phyloP scores from a whole-genome alignment of 2,797 vertebrate genomes.

The Lithobates pipiens region DNA sequence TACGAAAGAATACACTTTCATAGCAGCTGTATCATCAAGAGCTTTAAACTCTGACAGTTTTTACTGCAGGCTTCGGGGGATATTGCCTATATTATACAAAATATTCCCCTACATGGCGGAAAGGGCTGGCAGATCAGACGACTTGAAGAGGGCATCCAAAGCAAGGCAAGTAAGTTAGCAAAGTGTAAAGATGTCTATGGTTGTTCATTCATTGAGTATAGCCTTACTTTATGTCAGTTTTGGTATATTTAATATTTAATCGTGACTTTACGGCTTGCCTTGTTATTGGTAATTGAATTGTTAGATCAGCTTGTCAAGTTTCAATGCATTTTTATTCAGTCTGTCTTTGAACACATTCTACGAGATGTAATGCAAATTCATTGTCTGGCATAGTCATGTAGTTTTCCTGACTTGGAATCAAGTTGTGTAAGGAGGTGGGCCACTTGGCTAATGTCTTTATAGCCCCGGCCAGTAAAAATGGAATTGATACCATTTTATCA shows the following conservation, averaged over 20 bases:
- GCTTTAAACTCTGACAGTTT: constrained; percentile 8
- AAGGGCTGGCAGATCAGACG: constrained; percentile 55
- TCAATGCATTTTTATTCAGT: not conserved
- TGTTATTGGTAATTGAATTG: no score
- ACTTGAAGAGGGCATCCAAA: constrained; percentile 54
- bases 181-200: constrained; percentile 27
- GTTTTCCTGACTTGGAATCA: not conserved
- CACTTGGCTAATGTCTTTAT: not conserved
- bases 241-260: not conserved
- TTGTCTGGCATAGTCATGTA: not conserved
- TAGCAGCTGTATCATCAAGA: not conserved
- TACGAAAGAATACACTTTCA: not conserved
- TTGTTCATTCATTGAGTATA: not conserved
- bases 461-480: not conserved
- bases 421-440: not conserved
- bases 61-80: not conserved
- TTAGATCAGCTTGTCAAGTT: no score
- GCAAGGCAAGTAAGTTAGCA: constrained; percentile 62
- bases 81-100: constrained; percentile 18
- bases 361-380: not conserved
- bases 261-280: no score
- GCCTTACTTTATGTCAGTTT: not conserved
- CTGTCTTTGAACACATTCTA: no score
- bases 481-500: not conserved
- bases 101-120: constrained; percentile 57